Evolutionary conservation across 2,797 vertebrate genomes (phyloP), one percentile per base, ranked within the genome.

Genomic region (Hipposideros larvatus): DNA sequence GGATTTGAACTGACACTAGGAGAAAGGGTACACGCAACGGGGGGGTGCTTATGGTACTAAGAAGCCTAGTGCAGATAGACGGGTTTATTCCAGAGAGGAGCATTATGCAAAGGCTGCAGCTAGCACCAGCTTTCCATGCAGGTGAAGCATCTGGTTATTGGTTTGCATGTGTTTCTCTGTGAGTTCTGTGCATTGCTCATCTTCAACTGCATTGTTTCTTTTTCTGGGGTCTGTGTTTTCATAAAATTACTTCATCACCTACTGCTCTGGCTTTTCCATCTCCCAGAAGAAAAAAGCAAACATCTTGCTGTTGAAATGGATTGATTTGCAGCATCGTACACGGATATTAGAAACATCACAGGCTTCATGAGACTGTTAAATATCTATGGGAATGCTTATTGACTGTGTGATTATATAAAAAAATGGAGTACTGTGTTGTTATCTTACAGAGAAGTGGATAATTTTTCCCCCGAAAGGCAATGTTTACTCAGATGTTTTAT

Each of bases 401-500:
- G 82, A 94, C n/a, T 74, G 28, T 80, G 26, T 80, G 46, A 75
- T 93, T 93, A 75, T 65, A 80, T 65, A 48, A 31, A 83, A 84
- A 84, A 65, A 55, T 24, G 94, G 18, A 16, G 7, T 46, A 93
- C 43, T 31, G 70, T 94, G 83, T 73, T 87, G 28, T 51, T 93
- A 90, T 82, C 43, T 87, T 88, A 63, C 1, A 75, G 59, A 91
- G 92, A 96, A 95, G 59, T 89, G 55, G 74, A 73, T 78, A 92
- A 87, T 94, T 51, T 28, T 28, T 83, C 88, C 1, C 65, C 79
- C 26, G 11, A 87, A 90, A 95, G 82, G 55, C 63, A 8, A 82
- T 84, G 46, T 88, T 96, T 95, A 86, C 80, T 31, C 37, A 88
- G 66, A 92, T 94, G 19, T 57, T 79, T 97, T 66, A 63, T 66